A percentile compares a stretch with the other conserved stretches of the same genome.
These are phyloP conservation scores for Daboia siamensis DNA, from an alignment of 2,113 vertebrate species.

Conservation along the genomic window DNA sequence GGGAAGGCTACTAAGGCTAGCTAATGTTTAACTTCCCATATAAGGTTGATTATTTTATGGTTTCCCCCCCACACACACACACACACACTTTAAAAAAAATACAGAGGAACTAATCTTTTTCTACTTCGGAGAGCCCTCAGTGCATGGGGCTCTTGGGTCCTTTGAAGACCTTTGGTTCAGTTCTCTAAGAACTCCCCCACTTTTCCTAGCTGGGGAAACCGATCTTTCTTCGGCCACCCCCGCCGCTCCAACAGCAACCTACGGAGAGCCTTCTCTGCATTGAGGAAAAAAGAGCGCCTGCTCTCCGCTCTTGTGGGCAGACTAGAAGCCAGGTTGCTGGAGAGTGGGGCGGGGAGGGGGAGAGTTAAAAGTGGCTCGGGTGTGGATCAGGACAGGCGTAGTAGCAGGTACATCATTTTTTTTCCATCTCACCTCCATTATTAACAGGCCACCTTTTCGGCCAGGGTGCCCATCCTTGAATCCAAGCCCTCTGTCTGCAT, in stretches of 20 bases:
- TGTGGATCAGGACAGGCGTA: background rate
- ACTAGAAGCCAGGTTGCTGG: background rate
- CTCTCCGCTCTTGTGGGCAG: background rate
- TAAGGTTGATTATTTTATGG: background rate
- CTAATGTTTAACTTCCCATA: too few species aligned
- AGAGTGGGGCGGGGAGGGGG: background rate
- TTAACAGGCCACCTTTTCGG: constrained; percentile 35
- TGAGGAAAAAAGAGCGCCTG: constrained; percentile 5
- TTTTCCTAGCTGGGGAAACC: constrained; percentile 18
- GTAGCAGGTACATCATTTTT: constrained; percentile 55
- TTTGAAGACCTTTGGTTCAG: background rate
- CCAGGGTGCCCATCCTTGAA: constrained; percentile 57
- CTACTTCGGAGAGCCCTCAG: background rate
- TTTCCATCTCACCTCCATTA: constrained; percentile 15
- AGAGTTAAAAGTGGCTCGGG: background rate
- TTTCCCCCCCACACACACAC: background rate
- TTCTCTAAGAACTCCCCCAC: constrained; percentile 47
- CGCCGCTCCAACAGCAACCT: constrained; percentile 3
- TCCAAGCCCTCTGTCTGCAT: constrained; percentile 64
- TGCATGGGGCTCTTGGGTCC: background rate
- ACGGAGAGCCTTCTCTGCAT: constrained; percentile 17
- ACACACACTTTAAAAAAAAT: background rate
- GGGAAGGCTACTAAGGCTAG: background rate
- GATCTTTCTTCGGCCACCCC: background rate
- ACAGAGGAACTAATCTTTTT: background rate